phyloP scores from a whole-genome alignment of 2,888 invertebrate genomes.

The Cephus sareptanus region DNA sequence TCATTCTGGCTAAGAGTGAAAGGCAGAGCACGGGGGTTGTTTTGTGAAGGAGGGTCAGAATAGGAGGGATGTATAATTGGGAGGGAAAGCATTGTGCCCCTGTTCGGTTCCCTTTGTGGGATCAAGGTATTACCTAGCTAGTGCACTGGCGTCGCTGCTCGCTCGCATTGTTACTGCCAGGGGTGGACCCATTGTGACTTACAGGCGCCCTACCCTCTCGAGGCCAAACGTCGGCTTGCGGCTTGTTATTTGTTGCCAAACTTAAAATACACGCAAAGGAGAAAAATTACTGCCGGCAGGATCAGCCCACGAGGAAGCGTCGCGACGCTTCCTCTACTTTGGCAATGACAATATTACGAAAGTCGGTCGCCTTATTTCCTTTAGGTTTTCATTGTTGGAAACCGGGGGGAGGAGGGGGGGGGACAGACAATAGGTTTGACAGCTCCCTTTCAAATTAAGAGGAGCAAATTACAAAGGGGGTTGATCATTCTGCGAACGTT shows the following conservation, averaged over 20 bases:
- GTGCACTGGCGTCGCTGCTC: slow-evolving; percentile 19
- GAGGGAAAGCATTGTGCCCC: slow-evolving; percentile 43
- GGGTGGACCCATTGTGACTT: slow-evolving; percentile 38
- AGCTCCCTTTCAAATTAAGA: too few species aligned
- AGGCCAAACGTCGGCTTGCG: slow-evolving; percentile 12
- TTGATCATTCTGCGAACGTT: too few species aligned
- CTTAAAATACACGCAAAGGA: slow-evolving; percentile 15
- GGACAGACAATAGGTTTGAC: too few species aligned
- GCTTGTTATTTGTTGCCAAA: slow-evolving; percentile 45
- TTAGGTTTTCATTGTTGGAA: too few species aligned
- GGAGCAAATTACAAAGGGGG: too few species aligned
- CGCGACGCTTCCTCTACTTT: too few species aligned
- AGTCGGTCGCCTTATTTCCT: too few species aligned
- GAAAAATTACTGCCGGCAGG: neutral
- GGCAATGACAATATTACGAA: too few species aligned
- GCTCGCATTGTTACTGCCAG: slow-evolving; percentile 38
- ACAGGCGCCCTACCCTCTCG: slow-evolving; percentile 17
- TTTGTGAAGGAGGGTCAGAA: neutral
- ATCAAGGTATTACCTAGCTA: slow-evolving; percentile 52
- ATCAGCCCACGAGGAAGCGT: too few species aligned
- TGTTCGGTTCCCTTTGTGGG: slow-evolving; percentile 52
- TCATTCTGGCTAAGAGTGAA: too few species aligned
- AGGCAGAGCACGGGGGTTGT: too few species aligned
- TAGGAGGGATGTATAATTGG: slow-evolving; percentile 45
- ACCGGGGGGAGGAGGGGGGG: too few species aligned